phyloP scores from a whole-genome alignment of 2,797 vertebrate species.

The Darevskia mixta region DNA sequence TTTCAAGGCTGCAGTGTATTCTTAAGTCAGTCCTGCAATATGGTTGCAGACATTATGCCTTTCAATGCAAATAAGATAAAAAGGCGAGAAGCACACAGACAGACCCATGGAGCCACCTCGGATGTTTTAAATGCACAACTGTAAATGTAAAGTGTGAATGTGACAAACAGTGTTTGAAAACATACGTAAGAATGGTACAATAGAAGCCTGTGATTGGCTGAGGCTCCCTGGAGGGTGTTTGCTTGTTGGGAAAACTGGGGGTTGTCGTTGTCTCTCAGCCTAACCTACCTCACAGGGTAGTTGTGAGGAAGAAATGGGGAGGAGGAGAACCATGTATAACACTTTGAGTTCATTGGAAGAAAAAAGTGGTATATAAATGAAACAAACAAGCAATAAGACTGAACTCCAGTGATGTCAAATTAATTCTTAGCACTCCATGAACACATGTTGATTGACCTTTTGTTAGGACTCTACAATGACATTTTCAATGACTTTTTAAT shows the following conservation, averaged over 20 bases:
- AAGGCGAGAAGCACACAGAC: background rate
- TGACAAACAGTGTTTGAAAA: slow-evolving; percentile 3
- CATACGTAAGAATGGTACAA: background rate
- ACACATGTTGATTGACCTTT: background rate
- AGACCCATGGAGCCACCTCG: background rate
- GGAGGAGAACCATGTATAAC: too few species aligned
- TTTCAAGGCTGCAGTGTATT: background rate
- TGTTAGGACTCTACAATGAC: background rate
- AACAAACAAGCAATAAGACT: background rate
- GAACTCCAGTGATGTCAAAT: background rate
- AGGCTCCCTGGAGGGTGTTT: background rate
- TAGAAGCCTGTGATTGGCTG: background rate
- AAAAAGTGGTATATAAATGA: background rate
- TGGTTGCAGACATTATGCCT: background rate
- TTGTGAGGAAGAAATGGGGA: too few species aligned
- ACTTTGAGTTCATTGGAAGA: too few species aligned
- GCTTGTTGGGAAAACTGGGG: background rate
- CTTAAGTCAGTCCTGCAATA: background rate
- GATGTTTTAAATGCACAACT: background rate
- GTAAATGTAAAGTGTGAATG: background rate
- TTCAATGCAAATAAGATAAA: background rate
- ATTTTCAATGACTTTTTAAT: background rate
- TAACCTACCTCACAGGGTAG: too few species aligned
- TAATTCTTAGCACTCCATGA: background rate
- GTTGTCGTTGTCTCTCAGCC: background rate